Conservation (phyloP, 2,113 vertebrate species). For the Prietella phreatophila region DNA sequence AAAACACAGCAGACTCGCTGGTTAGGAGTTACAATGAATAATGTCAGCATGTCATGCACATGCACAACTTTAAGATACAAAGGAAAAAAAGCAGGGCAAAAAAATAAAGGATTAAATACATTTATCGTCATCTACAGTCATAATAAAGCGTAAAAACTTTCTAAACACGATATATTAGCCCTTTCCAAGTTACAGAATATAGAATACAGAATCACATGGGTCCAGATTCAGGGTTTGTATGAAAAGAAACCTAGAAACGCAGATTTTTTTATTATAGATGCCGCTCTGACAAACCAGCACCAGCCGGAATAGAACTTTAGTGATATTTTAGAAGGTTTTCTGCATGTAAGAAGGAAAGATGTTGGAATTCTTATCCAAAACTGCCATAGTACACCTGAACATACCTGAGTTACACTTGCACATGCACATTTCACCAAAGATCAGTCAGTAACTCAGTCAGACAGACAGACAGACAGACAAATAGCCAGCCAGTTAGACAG, state of each 20-base stretch:
- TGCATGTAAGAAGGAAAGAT: background rate
- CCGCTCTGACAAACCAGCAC: background rate
- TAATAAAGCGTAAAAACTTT: background rate
- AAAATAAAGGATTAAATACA: background rate
- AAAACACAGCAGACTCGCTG: background rate
- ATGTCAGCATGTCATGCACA: background rate
- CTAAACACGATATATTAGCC: background rate
- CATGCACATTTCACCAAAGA: background rate
- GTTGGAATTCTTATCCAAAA: background rate
- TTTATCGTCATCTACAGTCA: constrained; percentile 7
- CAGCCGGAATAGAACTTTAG: background rate
- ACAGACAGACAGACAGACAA: background rate
- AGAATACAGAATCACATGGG: background rate
- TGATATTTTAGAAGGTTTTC: background rate
- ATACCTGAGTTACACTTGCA: background rate
- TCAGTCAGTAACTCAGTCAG: background rate
- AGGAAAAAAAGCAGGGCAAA: background rate
- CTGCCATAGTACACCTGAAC: background rate
- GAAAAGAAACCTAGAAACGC: background rate
- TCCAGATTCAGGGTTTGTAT: background rate
- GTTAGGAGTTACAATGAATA: background rate
- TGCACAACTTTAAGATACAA: background rate
- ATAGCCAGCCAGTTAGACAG: background rate
- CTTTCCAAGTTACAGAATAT: background rate
- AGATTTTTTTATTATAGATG: background rate